Percentiles rank a stretch among this genome's conserved stretches.
These are phyloP conservation scores for Apamea sordens DNA, from an alignment of 2,888 invertebrate species.

Conservation along the genomic window DNA sequence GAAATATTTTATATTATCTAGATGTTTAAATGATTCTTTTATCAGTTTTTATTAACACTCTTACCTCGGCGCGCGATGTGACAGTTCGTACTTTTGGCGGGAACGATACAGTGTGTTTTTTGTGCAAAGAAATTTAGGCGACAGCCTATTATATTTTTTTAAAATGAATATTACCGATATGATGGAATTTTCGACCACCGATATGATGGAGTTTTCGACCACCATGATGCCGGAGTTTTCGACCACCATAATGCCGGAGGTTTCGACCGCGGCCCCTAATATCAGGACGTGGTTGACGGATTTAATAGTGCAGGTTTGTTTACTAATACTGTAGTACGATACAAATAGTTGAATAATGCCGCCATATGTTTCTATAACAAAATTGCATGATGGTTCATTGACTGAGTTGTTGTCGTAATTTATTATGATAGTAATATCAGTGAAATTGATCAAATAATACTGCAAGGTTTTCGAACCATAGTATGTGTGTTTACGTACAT, in stretches of 20 bases:
- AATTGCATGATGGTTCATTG: conserved; percentile 59
- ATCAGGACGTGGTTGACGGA: conserved; percentile 81
- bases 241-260: conserved; percentile 64
- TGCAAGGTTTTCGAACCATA: conserved; percentile 3
- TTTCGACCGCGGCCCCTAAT: conserved; percentile 74
- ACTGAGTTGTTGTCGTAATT: conserved; percentile 41
- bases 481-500: conserved; percentile 1
- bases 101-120: conserved; percentile 62
- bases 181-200: conserved; percentile 67
- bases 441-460: conserved; percentile 24
- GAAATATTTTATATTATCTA: conserved; percentile 74
- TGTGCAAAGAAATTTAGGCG: conserved; percentile 57
- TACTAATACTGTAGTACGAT: conserved; percentile 45
- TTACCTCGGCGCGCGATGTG: conserved; percentile 69
- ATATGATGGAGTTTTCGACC: conserved; percentile 63
- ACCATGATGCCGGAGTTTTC: conserved; percentile 65
- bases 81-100: conserved; percentile 71
- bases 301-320: conserved; percentile 80
- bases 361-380: conserved; percentile 44
- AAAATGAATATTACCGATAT: conserved; percentile 76
- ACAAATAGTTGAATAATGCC: conserved; percentile 28
- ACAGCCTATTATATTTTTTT: conserved; percentile 35
- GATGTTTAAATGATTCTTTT: conserved; percentile 77
- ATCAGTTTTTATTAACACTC: conserved; percentile 74
- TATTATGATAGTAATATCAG: conserved; percentile 47